Evolutionary conservation across 2,113 vertebrate species (phyloP).

Genomic region (Aepyceros melampus): DNA sequence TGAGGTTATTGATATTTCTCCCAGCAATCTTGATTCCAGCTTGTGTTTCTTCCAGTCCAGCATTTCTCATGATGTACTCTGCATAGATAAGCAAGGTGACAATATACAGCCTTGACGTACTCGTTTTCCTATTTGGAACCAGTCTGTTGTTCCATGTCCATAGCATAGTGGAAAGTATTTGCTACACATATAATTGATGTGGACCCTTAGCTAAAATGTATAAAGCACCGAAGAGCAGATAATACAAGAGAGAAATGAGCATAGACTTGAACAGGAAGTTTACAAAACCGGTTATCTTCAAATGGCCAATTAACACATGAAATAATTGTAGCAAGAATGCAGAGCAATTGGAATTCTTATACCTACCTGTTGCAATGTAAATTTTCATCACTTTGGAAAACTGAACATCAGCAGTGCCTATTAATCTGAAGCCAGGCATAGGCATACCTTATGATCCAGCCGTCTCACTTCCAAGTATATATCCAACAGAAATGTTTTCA

Average conservation of each 20-base stretch:
- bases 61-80: no score
- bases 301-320: background rate
- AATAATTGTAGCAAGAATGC: background rate
- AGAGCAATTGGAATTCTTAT: background rate
- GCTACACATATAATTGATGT: background rate
- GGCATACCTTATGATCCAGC: background rate
- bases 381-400: background rate
- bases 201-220: background rate
- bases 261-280: background rate
- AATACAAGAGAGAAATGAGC: background rate
- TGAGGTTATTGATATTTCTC: no score
- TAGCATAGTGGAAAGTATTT: background rate
- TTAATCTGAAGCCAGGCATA: background rate
- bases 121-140: no score
- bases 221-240: background rate
- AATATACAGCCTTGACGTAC: no score
- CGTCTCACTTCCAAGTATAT: background rate
- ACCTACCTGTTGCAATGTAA: background rate
- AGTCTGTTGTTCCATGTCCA: no score
- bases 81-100: no score
- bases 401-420: background rate
- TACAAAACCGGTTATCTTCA: background rate
- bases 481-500: background rate
- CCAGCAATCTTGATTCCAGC: no score
- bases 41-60: no score